Percentiles rank a stretch among this genome's conserved stretches.
phyloP scores from a whole-genome alignment of 2,113 vertebrate species.

The Brienomyrus longianalis region DNA sequence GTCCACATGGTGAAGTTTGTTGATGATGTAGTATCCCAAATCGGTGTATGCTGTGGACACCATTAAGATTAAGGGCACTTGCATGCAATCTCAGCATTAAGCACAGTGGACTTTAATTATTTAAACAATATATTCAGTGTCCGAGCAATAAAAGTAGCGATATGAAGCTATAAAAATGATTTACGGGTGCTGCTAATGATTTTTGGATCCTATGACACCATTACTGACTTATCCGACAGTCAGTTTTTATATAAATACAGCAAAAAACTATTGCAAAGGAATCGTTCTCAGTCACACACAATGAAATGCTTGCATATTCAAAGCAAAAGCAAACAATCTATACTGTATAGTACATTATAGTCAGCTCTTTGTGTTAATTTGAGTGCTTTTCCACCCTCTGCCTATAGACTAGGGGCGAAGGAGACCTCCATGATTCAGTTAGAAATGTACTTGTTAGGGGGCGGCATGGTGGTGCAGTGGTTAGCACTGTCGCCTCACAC shows the following conservation, averaged over 20 bases:
- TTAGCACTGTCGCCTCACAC: too few species aligned
- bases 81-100: neutral
- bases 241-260: neutral
- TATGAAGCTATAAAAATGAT: neutral
- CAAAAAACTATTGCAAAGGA: neutral
- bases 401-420: neutral
- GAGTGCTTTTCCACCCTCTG: neutral
- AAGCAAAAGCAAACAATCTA: neutral
- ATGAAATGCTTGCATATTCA: neutral
- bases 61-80: slow-evolving; percentile 17
- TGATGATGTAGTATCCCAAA: slow-evolving; percentile 94
- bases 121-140: neutral
- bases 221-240: neutral
- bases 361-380: neutral
- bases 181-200: neutral
- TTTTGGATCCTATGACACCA: neutral
- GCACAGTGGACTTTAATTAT: neutral
- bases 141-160: neutral
- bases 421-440: neutral
- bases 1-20: slow-evolving; percentile 96
- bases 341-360: neutral
- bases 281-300: neutral
- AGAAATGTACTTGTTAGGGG: neutral
- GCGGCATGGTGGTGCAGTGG: too few species aligned
- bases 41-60: slow-evolving; percentile 74